Conservation (phyloP, 2,797 vertebrate genomes). For the Gymnocypris eckloni region DNA sequence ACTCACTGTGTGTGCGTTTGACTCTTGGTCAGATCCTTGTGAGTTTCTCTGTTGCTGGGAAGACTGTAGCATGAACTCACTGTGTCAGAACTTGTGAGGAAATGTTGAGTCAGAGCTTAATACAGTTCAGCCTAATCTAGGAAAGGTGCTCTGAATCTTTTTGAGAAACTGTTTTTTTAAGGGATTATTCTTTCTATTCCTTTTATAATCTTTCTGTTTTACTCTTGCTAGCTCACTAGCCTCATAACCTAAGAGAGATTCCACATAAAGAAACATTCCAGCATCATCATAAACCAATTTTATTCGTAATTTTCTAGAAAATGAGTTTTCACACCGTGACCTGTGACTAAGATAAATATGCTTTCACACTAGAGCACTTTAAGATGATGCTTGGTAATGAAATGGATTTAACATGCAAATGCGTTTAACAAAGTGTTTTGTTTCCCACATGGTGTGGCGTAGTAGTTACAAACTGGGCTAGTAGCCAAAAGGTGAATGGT, state of each 20-base stretch:
- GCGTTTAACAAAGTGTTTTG: not conserved
- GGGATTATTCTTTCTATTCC: not conserved
- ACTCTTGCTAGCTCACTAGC: not conserved
- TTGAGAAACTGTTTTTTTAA: not conserved
- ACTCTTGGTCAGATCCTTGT: conserved; percentile 13
- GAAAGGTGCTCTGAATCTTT: not conserved
- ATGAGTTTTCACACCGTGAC: not conserved
- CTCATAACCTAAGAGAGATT: not conserved
- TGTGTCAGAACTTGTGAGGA: not conserved
- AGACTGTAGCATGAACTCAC: conserved; percentile 10
- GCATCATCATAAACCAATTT: not conserved
- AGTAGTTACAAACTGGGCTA: not conserved
- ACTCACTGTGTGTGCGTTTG: conserved; percentile 30
- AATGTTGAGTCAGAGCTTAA: conserved; percentile 22
- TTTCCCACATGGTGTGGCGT: not conserved
- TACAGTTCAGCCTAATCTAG: not conserved
- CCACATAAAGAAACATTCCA: not conserved
- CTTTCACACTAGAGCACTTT: not conserved
- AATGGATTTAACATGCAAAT: conserved; percentile 27
- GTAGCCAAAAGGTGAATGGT: not conserved
- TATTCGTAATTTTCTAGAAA: not conserved
- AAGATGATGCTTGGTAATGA: not conserved
- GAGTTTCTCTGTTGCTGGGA: conserved; percentile 35
- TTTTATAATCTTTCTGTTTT: not conserved
- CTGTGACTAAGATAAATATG: not conserved